A percentile compares a stretch with the other conserved stretches of the same genome.
These are phyloP conservation scores for Andinoacara biseriatus DNA, from an alignment of 2,113 vertebrate genomes.

Conservation along the genomic window DNA sequence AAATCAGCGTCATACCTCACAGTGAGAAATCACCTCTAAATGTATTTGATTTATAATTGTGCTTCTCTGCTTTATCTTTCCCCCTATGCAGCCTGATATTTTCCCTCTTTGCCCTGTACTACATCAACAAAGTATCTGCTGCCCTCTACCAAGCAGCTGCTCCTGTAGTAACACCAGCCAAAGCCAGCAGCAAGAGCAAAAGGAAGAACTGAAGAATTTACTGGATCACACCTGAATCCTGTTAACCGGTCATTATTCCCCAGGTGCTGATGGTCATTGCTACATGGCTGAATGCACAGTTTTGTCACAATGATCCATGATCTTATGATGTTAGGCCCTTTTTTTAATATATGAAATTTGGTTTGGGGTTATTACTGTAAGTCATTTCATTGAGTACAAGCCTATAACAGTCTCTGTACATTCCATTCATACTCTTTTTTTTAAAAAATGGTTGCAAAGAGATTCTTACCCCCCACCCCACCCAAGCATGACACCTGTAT, in stretches of 20 bases:
- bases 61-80: background rate
- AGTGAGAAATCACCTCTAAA: background rate
- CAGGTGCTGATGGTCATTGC: background rate
- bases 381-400: background rate
- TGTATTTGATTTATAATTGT: rapidly evolving
- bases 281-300: background rate
- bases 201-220: conserved; percentile 86
- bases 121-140: conserved; percentile 97
- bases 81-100: conserved; percentile 88
- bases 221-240: background rate
- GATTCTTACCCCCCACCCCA: conserved; percentile 23
- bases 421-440: conserved; percentile 34
- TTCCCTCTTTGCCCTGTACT: conserved; percentile 91
- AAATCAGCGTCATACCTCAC: background rate
- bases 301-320: background rate
- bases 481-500: conserved; percentile 10
- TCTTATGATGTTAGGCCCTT: background rate
- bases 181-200: conserved; percentile 89
- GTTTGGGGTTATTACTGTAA: background rate
- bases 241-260: background rate
- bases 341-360: background rate
- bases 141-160: conserved; percentile 88
- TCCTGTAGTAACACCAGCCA: conserved; percentile 76
- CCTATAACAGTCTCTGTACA: conserved; percentile 5
- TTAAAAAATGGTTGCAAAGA: conserved; percentile 31